Evolutionary conservation across 2,113 vertebrate genomes (phyloP).

Genomic region (Catharus minimus): DNA sequence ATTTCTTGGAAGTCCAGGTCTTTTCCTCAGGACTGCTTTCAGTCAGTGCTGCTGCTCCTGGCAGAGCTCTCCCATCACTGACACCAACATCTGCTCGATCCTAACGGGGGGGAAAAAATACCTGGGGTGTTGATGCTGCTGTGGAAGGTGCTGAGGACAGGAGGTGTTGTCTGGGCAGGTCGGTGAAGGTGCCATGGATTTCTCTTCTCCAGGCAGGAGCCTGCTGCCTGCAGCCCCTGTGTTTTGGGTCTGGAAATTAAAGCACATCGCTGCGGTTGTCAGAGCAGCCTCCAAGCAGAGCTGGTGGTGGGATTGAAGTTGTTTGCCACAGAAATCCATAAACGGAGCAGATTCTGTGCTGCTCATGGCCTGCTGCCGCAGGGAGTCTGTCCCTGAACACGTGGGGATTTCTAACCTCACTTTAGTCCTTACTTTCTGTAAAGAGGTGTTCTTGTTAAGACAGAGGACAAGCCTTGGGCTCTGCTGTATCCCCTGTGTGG

Average conservation of each 20-base stretch:
- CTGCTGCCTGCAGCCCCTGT: not conserved
- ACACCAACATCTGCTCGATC: not conserved
- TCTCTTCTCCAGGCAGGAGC: not conserved
- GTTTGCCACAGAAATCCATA: not conserved
- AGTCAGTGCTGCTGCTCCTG: not conserved
- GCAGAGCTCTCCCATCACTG: not conserved
- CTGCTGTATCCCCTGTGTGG: not conserved
- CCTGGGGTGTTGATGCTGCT: not conserved
- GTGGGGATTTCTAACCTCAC: not conserved
- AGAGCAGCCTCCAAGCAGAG: not conserved
- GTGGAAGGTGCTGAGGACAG: not conserved
- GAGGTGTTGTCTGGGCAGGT: not conserved
- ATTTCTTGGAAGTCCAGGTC: not conserved
- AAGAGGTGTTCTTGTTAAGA: not conserved
- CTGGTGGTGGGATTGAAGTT: not conserved
- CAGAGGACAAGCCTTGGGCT: not conserved
- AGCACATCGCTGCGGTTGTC: fast-evolving
- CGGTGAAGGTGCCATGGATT: not conserved
- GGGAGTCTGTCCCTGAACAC: fast-evolving
- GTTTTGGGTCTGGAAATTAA: not conserved
- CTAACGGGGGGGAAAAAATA: fast-evolving
- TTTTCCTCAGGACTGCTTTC: not conserved
- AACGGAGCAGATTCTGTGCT: not conserved
- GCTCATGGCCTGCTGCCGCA: not conserved
- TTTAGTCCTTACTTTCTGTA: not conserved